Evolutionary conservation across 2,113 vertebrate genomes (phyloP).

Genomic region (Podocnemis expansa): DNA sequence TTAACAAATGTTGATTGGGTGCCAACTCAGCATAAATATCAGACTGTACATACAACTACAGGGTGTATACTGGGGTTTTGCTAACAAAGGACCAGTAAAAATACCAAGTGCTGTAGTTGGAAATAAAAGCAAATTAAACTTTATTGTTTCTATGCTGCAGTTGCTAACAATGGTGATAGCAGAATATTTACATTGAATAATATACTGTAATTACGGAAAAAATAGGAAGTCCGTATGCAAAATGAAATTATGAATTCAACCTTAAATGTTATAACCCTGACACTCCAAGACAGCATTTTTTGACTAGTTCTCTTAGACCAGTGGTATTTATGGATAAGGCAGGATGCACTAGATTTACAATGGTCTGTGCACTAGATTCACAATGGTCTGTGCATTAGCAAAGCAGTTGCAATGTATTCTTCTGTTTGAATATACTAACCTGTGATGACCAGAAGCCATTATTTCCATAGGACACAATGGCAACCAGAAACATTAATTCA

Average conservation of each 20-base stretch:
- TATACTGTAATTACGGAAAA: slow-evolving; percentile 61
- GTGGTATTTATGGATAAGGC: slow-evolving; percentile 43
- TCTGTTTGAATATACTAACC: slow-evolving; percentile 65
- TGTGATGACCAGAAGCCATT: slow-evolving; percentile 72
- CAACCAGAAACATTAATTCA: slow-evolving; percentile 69
- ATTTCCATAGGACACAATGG: slow-evolving; percentile 74
- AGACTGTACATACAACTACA: not conserved
- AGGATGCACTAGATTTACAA: slow-evolving; percentile 48
- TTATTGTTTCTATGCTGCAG: slow-evolving; percentile 42
- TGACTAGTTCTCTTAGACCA: slow-evolving; percentile 39
- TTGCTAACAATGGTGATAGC: slow-evolving; percentile 48
- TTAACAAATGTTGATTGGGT: not conserved
- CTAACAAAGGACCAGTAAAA: slow-evolving; percentile 49
- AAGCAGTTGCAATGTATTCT: slow-evolving; percentile 57
- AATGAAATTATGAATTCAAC: slow-evolving; percentile 65
- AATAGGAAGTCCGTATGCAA: slow-evolving; percentile 55
- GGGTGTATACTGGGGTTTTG: not conserved
- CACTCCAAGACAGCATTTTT: slow-evolving; percentile 46
- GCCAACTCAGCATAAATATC: slow-evolving; percentile 1
- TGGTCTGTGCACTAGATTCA: slow-evolving; percentile 63
- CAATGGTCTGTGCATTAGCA: slow-evolving; percentile 64
- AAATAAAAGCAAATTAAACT: slow-evolving; percentile 62
- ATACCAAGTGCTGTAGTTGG: not conserved
- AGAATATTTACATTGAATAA: slow-evolving; percentile 47
- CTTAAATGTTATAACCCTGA: slow-evolving; percentile 60